Percentiles rank a stretch among this genome's conserved stretches.
phyloP scores from a whole-genome alignment of 2,113 vertebrate species.

The Ageneiosus marmoratus region DNA sequence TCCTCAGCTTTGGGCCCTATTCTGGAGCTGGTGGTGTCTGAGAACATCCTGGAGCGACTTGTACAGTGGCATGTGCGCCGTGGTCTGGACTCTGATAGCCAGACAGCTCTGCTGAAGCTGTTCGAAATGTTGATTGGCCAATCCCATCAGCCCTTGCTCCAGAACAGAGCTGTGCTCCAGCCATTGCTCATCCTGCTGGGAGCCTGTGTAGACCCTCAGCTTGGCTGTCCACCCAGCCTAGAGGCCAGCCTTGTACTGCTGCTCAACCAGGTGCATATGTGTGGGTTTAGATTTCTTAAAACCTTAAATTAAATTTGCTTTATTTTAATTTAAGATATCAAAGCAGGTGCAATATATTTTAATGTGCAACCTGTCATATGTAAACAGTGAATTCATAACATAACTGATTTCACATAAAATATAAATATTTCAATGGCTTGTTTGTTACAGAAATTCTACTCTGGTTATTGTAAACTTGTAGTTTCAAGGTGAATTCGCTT shows the following conservation, averaged over 20 bases:
- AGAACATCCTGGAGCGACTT: constrained; percentile 84
- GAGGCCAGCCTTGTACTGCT: constrained; percentile 90
- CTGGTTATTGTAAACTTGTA: neutral
- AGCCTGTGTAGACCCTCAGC: constrained; percentile 77
- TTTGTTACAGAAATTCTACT: neutral
- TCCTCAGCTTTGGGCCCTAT: constrained; percentile 78
- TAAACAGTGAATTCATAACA: no score
- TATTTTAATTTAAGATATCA: neutral
- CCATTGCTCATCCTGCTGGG: constrained; percentile 85
- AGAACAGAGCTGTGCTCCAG: constrained; percentile 82
- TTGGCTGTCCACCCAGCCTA: constrained; percentile 71
- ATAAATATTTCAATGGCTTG: no score
- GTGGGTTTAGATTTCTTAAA: neutral
- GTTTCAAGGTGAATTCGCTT: neutral
- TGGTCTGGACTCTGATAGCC: constrained; percentile 82
- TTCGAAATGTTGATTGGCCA: constrained; percentile 94
- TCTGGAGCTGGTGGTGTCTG: constrained; percentile 81
- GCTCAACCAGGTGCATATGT: constrained; percentile 78
- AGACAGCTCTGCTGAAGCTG: constrained; percentile 89
- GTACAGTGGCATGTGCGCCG: constrained; percentile 86
- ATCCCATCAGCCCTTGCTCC: constrained; percentile 87
- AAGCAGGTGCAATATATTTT: neutral
- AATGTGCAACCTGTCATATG: neutral
- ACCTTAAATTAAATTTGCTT: no score
- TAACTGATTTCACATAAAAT: no score